Evolutionary conservation across 2,888 invertebrate genomes (phyloP).

Genomic region (Barypeithes pellucidus): DNA sequence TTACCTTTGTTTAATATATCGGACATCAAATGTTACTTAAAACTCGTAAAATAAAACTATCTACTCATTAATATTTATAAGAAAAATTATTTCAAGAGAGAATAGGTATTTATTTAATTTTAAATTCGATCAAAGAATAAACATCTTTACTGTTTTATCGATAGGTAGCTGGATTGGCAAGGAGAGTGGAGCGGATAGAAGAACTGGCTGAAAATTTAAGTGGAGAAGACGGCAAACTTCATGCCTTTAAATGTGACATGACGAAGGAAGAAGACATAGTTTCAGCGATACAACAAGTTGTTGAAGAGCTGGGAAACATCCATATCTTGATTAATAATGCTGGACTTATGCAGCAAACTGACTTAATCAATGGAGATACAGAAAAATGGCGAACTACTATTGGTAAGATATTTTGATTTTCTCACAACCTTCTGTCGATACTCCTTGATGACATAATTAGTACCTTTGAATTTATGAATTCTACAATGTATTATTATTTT

Average conservation of each 20-base stretch:
- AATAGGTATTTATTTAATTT: too few relatives aligned
- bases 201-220: neutral
- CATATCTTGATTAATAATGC: constrained; percentile 68
- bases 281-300: neutral
- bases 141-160: too few relatives aligned
- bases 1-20: too few relatives aligned
- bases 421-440: too few relatives aligned
- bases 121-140: too few relatives aligned
- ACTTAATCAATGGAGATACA: constrained; percentile 58
- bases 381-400: constrained; percentile 55
- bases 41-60: too few relatives aligned
- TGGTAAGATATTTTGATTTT: constrained; percentile 40
- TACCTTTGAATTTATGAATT: too few relatives aligned
- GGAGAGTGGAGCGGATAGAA: constrained; percentile 41
- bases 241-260: constrained; percentile 65
- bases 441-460: too few relatives aligned
- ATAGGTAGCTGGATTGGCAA: constrained; percentile 21
- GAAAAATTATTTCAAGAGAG: too few relatives aligned
- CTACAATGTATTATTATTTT: too few relatives aligned
- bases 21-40: too few relatives aligned
- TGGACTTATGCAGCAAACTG: constrained; percentile 57
- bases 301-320: constrained; percentile 63
- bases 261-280: constrained; percentile 62
- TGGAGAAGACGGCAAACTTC: constrained; percentile 62
- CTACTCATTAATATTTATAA: too few relatives aligned